Evolutionary conservation across 1,140 invertebrate species (phyloP), one percentile per base, ranked within the genome.

Genomic region (Drosophila nebulosa): DNA sequence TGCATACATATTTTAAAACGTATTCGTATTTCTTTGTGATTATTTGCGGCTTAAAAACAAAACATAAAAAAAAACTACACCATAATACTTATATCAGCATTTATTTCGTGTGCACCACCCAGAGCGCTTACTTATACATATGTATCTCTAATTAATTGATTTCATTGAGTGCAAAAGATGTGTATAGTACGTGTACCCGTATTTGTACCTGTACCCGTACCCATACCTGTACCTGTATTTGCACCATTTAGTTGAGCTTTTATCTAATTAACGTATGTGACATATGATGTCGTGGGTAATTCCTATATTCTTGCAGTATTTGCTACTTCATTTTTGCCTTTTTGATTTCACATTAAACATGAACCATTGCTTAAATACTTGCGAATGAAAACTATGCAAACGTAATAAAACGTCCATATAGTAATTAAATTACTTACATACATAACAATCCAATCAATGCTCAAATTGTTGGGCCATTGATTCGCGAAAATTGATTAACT

Each of bases 271-370:
- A 6, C 16, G 66, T 81, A 75, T 86, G 79, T 86, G 74, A 78
- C 70, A 86, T 86, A 86, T 86, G 83, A 86, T 89, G 83, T 88
- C 83, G 83, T 86, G 83, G 83, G 72, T 66, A 60, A 72, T 66
- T 72, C 62, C 65, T 68, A 66, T 73, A 66, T 73, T 57, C 83
- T 76, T 83, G 78, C 83, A 86, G 79, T 83, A 73, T 51, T 89
- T 76, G 78, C 66, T 69, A 70, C 69, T 76, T 86, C 73, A 21
- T 73, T 55, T 27, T 53, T 53, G 51, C 53, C 62, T 52, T 83
- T 83, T 76, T 86, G 61, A 83, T 72, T 85, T 86, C n/a, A 56
- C 35, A 78, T 52, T 60, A 79, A 64, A 83, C 63, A 67, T 73
- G 39, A 52, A 74, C 66, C 52, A 76, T 83, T 86, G 83, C 83